phyloP scores from a whole-genome alignment of 2,797 vertebrate genomes.

The Botia almorhae region DNA sequence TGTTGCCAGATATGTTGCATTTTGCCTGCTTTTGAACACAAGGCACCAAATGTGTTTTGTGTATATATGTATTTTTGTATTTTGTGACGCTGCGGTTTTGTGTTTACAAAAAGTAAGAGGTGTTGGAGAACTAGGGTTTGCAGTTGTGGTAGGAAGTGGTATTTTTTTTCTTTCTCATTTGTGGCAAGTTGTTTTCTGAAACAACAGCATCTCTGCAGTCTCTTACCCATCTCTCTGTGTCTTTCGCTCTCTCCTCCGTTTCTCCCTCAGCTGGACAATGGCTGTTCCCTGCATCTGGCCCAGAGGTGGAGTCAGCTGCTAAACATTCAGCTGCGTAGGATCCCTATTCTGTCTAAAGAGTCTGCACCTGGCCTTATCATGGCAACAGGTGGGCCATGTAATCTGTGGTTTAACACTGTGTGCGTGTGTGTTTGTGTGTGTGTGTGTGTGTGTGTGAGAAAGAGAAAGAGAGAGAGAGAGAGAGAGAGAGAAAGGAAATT shows the following conservation, averaged over 20 bases:
- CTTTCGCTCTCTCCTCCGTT: not conserved
- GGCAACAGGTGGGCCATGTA: slow-evolving; percentile 84
- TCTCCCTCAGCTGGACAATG: slow-evolving; percentile 81
- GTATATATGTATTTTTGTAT: too few relatives aligned
- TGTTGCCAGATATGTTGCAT: not conserved
- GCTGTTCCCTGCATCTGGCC: slow-evolving; percentile 95
- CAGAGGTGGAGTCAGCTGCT: slow-evolving; percentile 95
- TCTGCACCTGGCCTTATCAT: slow-evolving; percentile 94
- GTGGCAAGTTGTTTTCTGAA: not conserved
- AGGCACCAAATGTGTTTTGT: too few relatives aligned
- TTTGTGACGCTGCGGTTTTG: slow-evolving; percentile 20
- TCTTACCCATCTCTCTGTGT: not conserved
- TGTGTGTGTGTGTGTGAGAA: not conserved
- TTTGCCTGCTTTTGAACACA: not conserved
- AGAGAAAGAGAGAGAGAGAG: too few relatives aligned
- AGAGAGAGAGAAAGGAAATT: slow-evolving; percentile 9
- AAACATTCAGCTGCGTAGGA: slow-evolving; percentile 92
- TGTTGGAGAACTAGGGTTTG: not conserved
- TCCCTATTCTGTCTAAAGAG: slow-evolving; percentile 95
- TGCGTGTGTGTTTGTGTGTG: not conserved
- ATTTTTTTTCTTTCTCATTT: not conserved
- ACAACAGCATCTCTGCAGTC: not conserved
- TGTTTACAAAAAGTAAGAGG: not conserved
- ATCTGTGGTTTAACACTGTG: not conserved
- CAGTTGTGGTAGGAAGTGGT: not conserved